Percentiles rank a stretch among this genome's conserved stretches.
These are phyloP conservation scores for Cebuella pygmaea DNA, from an alignment of 2,797 vertebrate genomes.

Conservation along the genomic window DNA sequence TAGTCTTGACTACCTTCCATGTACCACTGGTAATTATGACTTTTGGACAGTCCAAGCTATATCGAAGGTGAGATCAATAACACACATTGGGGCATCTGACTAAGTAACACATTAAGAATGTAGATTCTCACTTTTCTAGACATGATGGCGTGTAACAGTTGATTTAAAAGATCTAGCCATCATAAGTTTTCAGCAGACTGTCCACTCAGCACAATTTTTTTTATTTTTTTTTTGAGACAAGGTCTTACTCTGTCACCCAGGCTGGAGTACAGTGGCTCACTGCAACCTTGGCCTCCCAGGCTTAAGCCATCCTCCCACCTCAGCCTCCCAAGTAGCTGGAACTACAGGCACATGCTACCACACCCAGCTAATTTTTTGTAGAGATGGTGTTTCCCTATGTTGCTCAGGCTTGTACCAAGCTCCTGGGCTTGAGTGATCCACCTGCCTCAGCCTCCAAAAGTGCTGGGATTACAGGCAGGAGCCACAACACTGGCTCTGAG, in stretches of 20 bases:
- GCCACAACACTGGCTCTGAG: neutral
- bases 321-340: neutral
- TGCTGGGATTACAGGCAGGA: neutral
- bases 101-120: neutral
- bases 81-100: neutral
- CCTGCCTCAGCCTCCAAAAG: neutral
- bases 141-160: neutral
- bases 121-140: neutral
- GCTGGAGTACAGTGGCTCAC: neutral
- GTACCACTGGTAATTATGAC: constrained; percentile 92
- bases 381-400: neutral
- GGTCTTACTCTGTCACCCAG: neutral
- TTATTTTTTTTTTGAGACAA: neutral
- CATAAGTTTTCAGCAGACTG: neutral
- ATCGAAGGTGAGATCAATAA: constrained; percentile 90
- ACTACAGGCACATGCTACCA: neutral
- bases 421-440: neutral
- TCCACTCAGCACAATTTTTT: neutral
- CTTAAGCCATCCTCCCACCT: neutral
- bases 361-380: neutral
- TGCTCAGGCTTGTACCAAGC: neutral
- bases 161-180: neutral
- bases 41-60: constrained; percentile 94
- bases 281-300: too few relatives aligned
- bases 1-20: constrained; percentile 95